Evolutionary conservation across 2,797 vertebrate species (phyloP).

Genomic region (Sternotherus odoratus): DNA sequence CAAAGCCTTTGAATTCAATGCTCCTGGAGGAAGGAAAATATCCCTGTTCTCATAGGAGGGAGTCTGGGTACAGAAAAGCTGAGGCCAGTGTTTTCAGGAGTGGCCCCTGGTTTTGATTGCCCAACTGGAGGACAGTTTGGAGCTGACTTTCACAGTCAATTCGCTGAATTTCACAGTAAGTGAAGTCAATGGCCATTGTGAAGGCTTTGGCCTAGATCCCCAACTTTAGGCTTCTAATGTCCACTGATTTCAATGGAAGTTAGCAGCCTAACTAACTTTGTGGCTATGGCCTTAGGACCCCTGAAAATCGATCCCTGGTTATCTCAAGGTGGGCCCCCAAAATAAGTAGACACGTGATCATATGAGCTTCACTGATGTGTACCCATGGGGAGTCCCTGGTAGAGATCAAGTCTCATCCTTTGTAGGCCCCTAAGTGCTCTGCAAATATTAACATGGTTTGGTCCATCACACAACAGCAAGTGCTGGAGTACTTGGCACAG

Average conservation of each 20-base stretch:
- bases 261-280: neutral
- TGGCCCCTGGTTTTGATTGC: neutral
- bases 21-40: accelerated
- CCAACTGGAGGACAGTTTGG: accelerated
- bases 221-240: neutral
- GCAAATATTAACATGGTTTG: neutral
- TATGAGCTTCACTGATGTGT: neutral
- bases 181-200: neutral
- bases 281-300: neutral
- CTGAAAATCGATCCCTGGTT: neutral
- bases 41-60: neutral
- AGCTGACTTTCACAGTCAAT: neutral
- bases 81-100: neutral
- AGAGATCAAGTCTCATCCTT: neutral
- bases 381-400: neutral
- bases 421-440: neutral
- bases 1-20: neutral
- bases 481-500: neutral
- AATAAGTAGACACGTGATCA: slow-evolving; percentile 29
- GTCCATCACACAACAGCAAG: neutral
- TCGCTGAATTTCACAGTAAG: neutral
- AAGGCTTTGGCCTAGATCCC: neutral
- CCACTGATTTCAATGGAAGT: neutral
- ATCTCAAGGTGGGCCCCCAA: neutral
- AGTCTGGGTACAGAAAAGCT: neutral